Percentiles rank a stretch among this genome's conserved stretches.
Conservation (phyloP, 2,888 invertebrate genomes). For the Aquatica leii region DNA sequence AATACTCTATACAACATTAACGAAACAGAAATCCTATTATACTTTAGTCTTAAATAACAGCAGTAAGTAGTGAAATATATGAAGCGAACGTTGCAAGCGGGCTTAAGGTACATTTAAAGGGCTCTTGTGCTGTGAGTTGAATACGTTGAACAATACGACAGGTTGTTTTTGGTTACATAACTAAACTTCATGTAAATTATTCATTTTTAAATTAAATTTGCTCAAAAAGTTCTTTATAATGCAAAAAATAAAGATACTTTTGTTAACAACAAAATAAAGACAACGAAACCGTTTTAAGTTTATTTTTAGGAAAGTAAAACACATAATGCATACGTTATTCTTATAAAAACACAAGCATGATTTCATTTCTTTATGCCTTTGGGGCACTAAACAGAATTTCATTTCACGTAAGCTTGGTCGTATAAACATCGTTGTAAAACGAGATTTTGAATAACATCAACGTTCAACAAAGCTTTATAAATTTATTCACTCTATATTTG, state of each 20-base stretch:
- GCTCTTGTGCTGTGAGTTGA: not conserved
- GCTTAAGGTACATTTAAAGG: not conserved
- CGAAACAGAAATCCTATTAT: no score
- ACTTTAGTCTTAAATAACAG: not conserved
- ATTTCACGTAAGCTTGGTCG: constrained; percentile 16
- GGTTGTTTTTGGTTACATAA: not conserved
- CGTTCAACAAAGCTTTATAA: constrained; percentile 7
- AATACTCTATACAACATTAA: no score
- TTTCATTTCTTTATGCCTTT: constrained; percentile 27
- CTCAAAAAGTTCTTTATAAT: not conserved
- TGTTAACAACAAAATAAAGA: not conserved
- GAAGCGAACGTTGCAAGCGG: not conserved
- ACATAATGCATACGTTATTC: constrained; percentile 29
- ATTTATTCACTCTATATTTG: constrained; percentile 8
- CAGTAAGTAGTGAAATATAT: not conserved
- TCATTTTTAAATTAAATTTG: not conserved
- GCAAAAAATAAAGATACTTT: no score
- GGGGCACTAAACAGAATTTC: constrained; percentile 26
- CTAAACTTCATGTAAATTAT: not conserved
- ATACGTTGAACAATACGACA: not conserved
- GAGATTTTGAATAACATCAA: constrained; percentile 17
- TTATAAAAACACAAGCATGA: constrained; percentile 30
- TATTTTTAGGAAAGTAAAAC: constrained; percentile 14
- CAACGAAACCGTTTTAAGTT: constrained; percentile 2
- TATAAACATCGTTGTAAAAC: constrained; percentile 20